phyloP scores from a whole-genome alignment of 2,113 vertebrate species.

The Catharus bicknelli region DNA sequence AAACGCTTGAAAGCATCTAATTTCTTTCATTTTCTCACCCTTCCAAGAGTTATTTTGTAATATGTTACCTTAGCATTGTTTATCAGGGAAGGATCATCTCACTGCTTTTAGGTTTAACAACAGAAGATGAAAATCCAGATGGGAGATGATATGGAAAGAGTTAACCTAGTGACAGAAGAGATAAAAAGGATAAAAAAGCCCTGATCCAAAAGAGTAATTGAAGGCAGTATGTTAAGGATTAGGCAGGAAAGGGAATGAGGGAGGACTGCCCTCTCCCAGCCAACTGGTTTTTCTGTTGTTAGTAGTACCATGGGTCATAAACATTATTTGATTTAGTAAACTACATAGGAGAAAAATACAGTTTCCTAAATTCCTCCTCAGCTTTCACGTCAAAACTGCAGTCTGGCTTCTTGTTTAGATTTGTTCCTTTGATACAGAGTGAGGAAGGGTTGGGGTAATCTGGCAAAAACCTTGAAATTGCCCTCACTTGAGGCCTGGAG shows the following conservation, averaged over 20 bases:
- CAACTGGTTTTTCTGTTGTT: neutral
- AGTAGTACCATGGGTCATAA: neutral
- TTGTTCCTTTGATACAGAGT: neutral
- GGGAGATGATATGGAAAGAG: neutral
- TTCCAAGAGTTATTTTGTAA: neutral
- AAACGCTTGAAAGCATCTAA: neutral
- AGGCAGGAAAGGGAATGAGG: neutral
- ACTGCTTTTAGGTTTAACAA: neutral
- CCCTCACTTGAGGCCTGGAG: neutral
- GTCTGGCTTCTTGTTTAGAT: neutral
- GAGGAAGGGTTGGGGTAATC: neutral
- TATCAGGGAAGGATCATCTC: neutral
- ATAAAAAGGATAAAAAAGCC: neutral
- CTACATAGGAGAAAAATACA: neutral
- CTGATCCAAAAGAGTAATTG: neutral
- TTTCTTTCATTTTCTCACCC: neutral
- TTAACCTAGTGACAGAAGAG: neutral
- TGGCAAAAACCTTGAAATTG: neutral
- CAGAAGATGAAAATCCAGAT: rapidly evolving
- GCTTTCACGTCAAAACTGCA: neutral
- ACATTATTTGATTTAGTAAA: neutral
- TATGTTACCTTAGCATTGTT: rapidly evolving
- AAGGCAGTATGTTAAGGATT: neutral
- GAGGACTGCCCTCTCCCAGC: neutral
- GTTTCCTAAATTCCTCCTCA: neutral